Conservation (phyloP, 2,888 invertebrate genomes). For the Tetropium fuscum region DNA sequence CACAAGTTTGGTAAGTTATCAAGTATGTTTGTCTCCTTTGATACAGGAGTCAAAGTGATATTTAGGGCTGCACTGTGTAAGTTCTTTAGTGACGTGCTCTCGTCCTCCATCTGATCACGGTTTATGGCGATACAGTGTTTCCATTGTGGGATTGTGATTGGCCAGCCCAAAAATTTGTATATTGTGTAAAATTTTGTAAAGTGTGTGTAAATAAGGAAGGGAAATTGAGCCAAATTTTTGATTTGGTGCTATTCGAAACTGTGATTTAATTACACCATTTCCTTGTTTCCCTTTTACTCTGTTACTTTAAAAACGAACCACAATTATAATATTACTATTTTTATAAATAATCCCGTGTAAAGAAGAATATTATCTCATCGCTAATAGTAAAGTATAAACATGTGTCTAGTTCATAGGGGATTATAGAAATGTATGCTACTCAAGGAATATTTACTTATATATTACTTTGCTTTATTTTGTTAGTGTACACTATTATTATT, state of each 20-base stretch:
- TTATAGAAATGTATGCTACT: conserved; percentile 30
- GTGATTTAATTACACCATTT: conserved; percentile 60
- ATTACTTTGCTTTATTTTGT: conserved; percentile 33
- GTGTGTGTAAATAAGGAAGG: conserved; percentile 41
- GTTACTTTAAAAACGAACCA: conserved; percentile 43
- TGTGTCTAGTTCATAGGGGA: conserved; percentile 22
- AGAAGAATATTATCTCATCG: conserved; percentile 36
- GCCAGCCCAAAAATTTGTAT: conserved; percentile 41
- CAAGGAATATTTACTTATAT: conserved; percentile 30
- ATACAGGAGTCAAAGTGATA: too few species aligned
- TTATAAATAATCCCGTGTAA: conserved; percentile 49
- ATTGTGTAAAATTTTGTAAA: conserved; percentile 53
- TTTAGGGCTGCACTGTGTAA: too few species aligned
- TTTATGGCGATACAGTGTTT: background rate
- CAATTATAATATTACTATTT: conserved; percentile 52
- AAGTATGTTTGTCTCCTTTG: too few species aligned
- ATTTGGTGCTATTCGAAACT: conserved; percentile 67
- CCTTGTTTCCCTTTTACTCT: conserved; percentile 40
- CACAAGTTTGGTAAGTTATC: too few species aligned
- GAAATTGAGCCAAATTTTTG: conserved; percentile 61
- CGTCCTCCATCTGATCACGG: conserved; percentile 5
- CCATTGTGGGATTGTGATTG: conserved; percentile 27
- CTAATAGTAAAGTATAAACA: conserved; percentile 28
- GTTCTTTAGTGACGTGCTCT: too few species aligned
- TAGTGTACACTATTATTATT: conserved; percentile 11